Evolutionary conservation across 2,113 vertebrate genomes (phyloP), one percentile per base, ranked within the genome.

Genomic region (Takifugu bimaculatus): DNA sequence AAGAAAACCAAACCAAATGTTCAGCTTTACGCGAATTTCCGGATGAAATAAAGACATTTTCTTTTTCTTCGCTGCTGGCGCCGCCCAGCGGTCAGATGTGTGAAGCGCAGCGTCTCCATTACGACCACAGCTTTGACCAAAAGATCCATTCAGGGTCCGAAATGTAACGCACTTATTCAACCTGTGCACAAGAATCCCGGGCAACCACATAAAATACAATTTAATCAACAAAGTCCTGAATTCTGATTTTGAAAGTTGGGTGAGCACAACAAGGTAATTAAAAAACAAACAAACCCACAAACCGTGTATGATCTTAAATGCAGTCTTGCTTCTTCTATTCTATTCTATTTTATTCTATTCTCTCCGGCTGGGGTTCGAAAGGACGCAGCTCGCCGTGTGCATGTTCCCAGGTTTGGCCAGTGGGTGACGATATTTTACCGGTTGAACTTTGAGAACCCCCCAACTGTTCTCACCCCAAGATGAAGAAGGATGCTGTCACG

Each of bases 401-500:
- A 70, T 79, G 59, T 78, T 86, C 69, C 78, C 70, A 50, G 45
- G 45, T 81, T 69, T 74, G 74, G 48, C 81, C 88, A 83, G 81
- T 82, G 77, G 86, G 78, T 83, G 88, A 72, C 85, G 85, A 74
- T 83, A 84, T 86, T 88, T 89, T 60, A 83, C 86, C 85, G 63
- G 80, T 71, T 82, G 84, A 86, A 87, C 81, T 88, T 86, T 83
- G 73, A 83, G 80, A 82, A 73, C 83, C 84, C 85, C 75, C 79
- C 82, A 79, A 79, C 81, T 84, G 85, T 75, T 88, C 82, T 87
- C 81, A 84, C 82, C 85, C 81, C 77, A 81, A 87, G 79, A 88
- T 85, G 86, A 89, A 86, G 85, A 87, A 84, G 85, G 85, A 88
- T 88, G 88, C 86, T 89, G 88, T 88, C 86, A 88, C 75, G 85